These are phyloP conservation scores for Drosophila subsilvestris DNA, from an alignment of 2,888 invertebrate genomes.

Conservation along the genomic window DNA sequence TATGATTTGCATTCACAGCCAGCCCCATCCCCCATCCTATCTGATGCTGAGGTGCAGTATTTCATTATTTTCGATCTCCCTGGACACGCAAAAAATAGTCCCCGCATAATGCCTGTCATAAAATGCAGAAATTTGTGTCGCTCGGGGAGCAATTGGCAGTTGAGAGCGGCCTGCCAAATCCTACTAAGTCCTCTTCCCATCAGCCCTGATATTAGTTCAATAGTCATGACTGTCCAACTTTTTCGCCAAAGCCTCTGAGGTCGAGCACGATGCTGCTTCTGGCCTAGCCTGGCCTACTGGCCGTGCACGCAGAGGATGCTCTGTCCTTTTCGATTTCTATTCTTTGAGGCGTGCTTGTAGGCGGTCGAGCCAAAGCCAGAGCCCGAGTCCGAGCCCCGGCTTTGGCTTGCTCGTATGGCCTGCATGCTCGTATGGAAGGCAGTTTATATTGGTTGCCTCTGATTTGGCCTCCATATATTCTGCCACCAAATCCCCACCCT, in stretches of 20 bases:
- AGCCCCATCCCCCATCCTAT: slow-evolving; percentile 2
- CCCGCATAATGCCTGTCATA: slow-evolving; percentile 47
- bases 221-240: slow-evolving; percentile 50
- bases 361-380: slow-evolving; percentile 12
- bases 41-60: neutral
- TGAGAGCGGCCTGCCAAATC: slow-evolving; percentile 35
- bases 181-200: slow-evolving; percentile 38
- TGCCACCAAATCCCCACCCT: slow-evolving; percentile 9
- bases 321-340: slow-evolving; percentile 60
- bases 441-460: slow-evolving; percentile 65
- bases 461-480: slow-evolving; percentile 55
- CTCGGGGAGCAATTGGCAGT: slow-evolving; percentile 64
- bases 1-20: neutral
- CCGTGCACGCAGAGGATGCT: too few species aligned
- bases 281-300: slow-evolving; percentile 7
- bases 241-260: slow-evolving; percentile 69
- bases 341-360: slow-evolving; percentile 56
- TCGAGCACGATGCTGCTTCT: slow-evolving; percentile 59
- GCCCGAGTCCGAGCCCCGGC: neutral
- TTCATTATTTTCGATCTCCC: neutral
- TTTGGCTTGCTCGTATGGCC: slow-evolving; percentile 34
- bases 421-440: slow-evolving; percentile 51
- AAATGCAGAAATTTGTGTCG: slow-evolving; percentile 69
- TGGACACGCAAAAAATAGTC: neutral
- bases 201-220: slow-evolving; percentile 67